phyloP scores from a whole-genome alignment of 2,888 invertebrate species.

The Oscheius onirici region DNA sequence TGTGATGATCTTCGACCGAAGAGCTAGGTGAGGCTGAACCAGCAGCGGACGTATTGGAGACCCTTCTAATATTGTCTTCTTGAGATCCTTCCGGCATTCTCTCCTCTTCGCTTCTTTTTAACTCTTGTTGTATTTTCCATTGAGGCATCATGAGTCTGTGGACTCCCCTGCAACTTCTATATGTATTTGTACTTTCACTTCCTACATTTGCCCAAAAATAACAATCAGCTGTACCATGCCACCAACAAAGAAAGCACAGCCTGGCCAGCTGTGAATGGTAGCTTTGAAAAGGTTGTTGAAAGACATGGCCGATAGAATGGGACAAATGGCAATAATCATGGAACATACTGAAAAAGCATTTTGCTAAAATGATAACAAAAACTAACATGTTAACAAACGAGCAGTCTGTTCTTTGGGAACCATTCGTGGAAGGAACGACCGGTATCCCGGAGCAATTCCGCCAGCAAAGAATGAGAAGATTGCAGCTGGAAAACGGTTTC shows the following conservation, averaged over 20 bases:
- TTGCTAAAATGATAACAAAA: neutral
- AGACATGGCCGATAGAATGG: constrained; percentile 57
- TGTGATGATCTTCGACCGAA: neutral
- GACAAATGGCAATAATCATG: constrained; percentile 62
- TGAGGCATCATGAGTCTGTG: constrained; percentile 27
- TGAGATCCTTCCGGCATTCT: neutral
- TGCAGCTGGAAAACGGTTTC: constrained; percentile 52
- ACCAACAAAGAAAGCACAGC: constrained; percentile 64
- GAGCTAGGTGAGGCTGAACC: constrained; percentile 21
- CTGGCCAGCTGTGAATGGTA: constrained; percentile 64
- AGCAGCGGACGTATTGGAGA: constrained; percentile 24
- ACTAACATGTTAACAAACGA: constrained; percentile 53
- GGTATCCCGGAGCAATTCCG: constrained; percentile 62
- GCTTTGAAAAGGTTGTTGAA: constrained; percentile 64
- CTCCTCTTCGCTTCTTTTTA: neutral
- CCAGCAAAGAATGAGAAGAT: constrained; percentile 54
- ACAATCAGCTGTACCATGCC: constrained; percentile 53
- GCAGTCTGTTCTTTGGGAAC: constrained; percentile 69
- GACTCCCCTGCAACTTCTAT: constrained; percentile 10
- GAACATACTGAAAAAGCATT: constrained; percentile 39
- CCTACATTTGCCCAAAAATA: constrained; percentile 57
- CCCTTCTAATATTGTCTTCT: neutral
- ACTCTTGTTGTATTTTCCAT: constrained; percentile 8
- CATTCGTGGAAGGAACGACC: constrained; percentile 66
- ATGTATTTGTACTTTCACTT: neutral